Conservation (phyloP, 1,140 invertebrate species). For the Popillia japonica region DNA sequence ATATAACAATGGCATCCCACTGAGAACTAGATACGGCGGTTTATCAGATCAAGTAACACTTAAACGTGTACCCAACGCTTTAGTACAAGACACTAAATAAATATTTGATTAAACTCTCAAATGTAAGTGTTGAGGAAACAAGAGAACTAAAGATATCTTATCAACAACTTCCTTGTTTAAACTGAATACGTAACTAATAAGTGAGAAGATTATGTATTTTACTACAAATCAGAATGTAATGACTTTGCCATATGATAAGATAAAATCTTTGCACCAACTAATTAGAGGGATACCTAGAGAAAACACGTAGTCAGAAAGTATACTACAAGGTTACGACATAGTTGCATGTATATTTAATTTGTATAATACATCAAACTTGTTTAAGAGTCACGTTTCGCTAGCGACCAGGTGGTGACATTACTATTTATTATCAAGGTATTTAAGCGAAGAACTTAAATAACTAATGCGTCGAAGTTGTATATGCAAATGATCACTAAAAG, state of each 20-base stretch:
- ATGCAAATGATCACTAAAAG: not conserved
- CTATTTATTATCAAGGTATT: not conserved
- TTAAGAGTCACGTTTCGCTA: not conserved
- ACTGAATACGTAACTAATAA: too few species aligned
- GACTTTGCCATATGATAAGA: too few species aligned
- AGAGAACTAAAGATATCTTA: not conserved
- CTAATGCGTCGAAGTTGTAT: not conserved
- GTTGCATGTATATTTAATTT: not conserved
- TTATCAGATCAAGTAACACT: not conserved
- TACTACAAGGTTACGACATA: too few species aligned
- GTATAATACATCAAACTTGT: not conserved
- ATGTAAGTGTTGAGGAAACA: not conserved
- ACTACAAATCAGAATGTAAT: too few species aligned
- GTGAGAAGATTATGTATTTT: too few species aligned
- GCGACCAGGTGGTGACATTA: not conserved
- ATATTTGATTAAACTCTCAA: not conserved
- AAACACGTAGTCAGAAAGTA: too few species aligned
- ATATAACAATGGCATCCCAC: conserved; percentile 21
- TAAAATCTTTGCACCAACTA: too few species aligned
- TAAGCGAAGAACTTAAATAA: not conserved
- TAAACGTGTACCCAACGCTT: not conserved
- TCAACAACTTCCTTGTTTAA: not conserved
- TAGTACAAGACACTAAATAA: not conserved
- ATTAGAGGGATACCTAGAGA: too few species aligned
- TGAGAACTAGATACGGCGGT: not conserved